Evolutionary conservation across 2,113 vertebrate species (phyloP), one percentile per base, ranked within the genome.

Genomic region (Xyliphius kryptos): DNA sequence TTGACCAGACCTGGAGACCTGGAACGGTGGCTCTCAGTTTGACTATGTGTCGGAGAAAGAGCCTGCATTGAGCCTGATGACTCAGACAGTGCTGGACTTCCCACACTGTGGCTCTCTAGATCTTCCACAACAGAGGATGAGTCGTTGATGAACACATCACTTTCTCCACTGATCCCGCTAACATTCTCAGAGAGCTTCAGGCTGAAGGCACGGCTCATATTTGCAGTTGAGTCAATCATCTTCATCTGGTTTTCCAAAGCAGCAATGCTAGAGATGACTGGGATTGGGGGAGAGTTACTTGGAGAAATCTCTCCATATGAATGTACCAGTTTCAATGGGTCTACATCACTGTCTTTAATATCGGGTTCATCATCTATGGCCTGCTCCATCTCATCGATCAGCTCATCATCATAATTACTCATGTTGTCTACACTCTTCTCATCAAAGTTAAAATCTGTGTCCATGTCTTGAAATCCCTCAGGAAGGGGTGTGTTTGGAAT

Each of bases 201-300:
- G 75, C 84, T 74, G 66, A 91, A 82, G 64, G 90, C 84, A 62
- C 87, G 91, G 57, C 81, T 89, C 70, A 92, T 91, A 82, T 86
- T 90, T 82, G 90, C 87, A 74, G 91, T 91, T 21, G 91, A 91
- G 85, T 97, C 96, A 22, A 94, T 97, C 90, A 97, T 93, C 77
- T 96, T 98, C 92, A 98, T 98, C 81, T 98, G 95, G 82, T 97
- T 97, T 83, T 98, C 95, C 77, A 97, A 86, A 54, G 94, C 92
- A 49, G 95, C 91, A 26, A 98, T 95, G 82, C 93, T 97, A 74
- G 96, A 98, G 71, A 97, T 97, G 63, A 96, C 92, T 0, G 94
- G 95, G 47, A 71, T 77, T 26, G 94, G 94, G 0, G 96, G 95
- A 0, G 96, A 95, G 72, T 85, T 82, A 17, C 80, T 79, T 4